Evolutionary conservation across 2,797 vertebrate genomes (phyloP), one percentile per base, ranked within the genome.

Genomic region (Poecile montanus): DNA sequence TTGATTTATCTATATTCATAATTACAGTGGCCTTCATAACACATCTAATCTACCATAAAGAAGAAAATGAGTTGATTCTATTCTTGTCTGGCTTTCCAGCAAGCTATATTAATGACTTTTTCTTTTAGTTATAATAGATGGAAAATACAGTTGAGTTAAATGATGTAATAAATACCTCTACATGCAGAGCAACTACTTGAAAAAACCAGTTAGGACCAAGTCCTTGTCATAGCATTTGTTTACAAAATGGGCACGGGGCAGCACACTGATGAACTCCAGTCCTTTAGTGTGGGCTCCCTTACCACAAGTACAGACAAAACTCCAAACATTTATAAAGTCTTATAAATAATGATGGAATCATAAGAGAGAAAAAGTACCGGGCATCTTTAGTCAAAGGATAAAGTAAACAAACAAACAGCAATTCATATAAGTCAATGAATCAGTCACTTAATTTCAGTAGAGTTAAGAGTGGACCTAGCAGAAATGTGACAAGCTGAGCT

Each of bases 401-500:
- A 76, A 11, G 19, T 50, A 90, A 82, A 74, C 27, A 86, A 73
- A 68, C 14, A 47, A 79, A 57, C 7, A 94, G 17, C 7, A 74
- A 45, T 36, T 79, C 29, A 40, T 5, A 27, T 32, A 92, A 75
- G 53, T n/a, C 76, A 91, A 94, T 89, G 95, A 96, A 92, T 97
- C 91, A 17, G 94, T 72, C 58, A 92, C 2, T 36, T 89, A 94
- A 96, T 94, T 85, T 77, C 57, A 75, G 32, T 29, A 34, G 26
- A 67, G 23, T 13, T 6, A 48, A 63, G 42, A 73, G 22, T 2
- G 2, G 34, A 71, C 53, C 9, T 4, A 51, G 7, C 42, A 68
- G 62, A 67, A 89, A 74, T 66, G 27, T 38, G 51, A 62, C n/a
- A 68, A 81, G 18, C 45, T 48, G 53, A 93, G 23, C 67, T 67